Conservation (phyloP, 2,797 vertebrate genomes). For the Rousettus madagascariensis region DNA sequence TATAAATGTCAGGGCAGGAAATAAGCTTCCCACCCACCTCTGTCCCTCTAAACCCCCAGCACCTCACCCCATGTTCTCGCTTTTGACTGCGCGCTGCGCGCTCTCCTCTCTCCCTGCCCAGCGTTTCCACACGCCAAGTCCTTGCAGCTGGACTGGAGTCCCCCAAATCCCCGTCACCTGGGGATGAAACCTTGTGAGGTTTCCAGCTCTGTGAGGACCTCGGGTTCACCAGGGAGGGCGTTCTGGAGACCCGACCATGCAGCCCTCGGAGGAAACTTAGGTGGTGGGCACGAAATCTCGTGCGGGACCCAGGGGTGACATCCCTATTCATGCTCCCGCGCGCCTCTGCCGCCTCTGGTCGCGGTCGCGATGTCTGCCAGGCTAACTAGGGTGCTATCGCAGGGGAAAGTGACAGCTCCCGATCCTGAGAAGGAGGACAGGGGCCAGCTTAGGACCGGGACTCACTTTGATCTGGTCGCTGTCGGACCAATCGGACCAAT, state of each 20-base stretch:
- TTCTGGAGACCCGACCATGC: background rate
- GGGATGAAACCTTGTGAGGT: background rate
- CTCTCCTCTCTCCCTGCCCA: background rate
- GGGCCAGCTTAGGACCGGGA: background rate
- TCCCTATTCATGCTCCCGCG: accelerated
- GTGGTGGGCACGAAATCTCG: background rate
- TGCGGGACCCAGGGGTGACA: background rate
- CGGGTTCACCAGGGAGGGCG: background rate
- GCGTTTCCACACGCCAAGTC: background rate
- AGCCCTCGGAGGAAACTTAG: background rate
- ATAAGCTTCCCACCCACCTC: background rate
- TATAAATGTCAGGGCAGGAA: background rate
- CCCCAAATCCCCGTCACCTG: background rate
- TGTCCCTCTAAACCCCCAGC: accelerated
- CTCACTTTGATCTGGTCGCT: conserved; percentile 89
- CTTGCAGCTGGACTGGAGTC: background rate
- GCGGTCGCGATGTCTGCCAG: background rate
- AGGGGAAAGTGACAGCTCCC: background rate
- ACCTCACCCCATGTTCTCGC: accelerated
- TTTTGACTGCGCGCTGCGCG: background rate
- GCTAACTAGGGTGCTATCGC: background rate
- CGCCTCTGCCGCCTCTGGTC: background rate
- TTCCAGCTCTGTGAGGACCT: background rate
- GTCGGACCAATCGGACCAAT: conserved; percentile 90
- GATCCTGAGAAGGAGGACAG: background rate